Conservation (phyloP, 2,888 invertebrate species). For the Pharmacophagus antenor region DNA sequence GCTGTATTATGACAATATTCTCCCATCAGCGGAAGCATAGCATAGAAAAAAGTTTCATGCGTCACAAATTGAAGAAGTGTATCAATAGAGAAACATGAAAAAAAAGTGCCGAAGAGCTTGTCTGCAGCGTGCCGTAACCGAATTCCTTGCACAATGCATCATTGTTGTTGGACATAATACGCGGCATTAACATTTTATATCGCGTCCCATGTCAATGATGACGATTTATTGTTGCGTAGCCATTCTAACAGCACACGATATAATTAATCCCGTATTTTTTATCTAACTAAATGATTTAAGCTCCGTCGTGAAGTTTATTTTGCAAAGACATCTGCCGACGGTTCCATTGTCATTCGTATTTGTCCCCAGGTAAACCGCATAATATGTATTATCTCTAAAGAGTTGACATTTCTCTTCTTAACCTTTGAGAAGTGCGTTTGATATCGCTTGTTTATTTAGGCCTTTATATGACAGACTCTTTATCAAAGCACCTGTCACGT, state of each 20-base stretch:
- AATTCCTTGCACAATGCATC: conserved; percentile 71
- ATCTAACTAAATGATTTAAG: conserved; percentile 63
- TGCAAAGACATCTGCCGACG: conserved; percentile 75
- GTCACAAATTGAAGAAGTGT: conserved; percentile 46
- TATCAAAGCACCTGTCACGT: conserved; percentile 55
- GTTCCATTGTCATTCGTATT: conserved; percentile 59
- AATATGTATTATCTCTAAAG: conserved; percentile 74
- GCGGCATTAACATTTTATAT: conserved; percentile 76
- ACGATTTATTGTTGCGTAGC: conserved; percentile 73
- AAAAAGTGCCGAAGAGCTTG: conserved; percentile 58
- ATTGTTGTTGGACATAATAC: conserved; percentile 75
- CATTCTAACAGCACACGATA: conserved; percentile 38
- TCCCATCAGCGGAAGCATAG: conserved; percentile 1
- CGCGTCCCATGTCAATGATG: conserved; percentile 75
- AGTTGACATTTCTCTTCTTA: conserved; percentile 72
- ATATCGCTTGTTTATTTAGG: conserved; percentile 68
- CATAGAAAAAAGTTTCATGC: conserved; percentile 32
- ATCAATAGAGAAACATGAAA: conserved; percentile 56
- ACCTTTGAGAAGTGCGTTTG: conserved; percentile 70
- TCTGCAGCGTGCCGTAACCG: conserved; percentile 54
- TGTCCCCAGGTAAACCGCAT: conserved; percentile 74
- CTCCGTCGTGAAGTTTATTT: conserved; percentile 73
- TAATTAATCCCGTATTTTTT: conserved; percentile 55
- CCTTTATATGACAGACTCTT: conserved; percentile 49
- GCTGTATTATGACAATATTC: conserved; percentile 23